phyloP scores from a whole-genome alignment of 2,797 vertebrate genomes.

The Myioborus miniatus region DNA sequence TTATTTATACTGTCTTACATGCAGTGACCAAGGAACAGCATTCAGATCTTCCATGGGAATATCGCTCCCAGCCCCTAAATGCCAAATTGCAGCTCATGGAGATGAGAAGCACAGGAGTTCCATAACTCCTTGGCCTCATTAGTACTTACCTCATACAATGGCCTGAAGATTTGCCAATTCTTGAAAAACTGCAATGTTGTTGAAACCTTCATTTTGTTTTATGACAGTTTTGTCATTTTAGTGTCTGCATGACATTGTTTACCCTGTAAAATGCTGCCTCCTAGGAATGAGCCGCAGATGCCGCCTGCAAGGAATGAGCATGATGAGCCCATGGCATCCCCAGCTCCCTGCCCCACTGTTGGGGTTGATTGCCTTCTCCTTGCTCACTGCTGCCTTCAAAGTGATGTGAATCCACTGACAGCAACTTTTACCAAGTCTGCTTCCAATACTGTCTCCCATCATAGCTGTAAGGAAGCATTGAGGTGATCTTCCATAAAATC shows the following conservation, averaged over 20 bases:
- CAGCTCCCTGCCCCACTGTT: neutral
- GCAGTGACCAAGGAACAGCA: neutral
- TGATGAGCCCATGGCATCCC: rapidly evolving
- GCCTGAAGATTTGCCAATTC: neutral
- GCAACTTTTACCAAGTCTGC: neutral
- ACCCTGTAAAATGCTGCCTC: neutral
- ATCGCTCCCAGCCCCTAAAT: neutral
- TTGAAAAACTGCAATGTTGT: neutral
- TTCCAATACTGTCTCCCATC: neutral
- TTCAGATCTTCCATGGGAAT: neutral
- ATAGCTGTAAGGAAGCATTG: neutral
- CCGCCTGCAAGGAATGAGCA: neutral
- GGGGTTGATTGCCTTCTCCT: neutral
- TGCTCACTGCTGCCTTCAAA: neutral
- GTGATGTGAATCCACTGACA: neutral
- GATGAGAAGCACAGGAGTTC: neutral
- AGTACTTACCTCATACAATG: neutral
- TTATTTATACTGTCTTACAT: neutral
- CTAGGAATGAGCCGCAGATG: neutral
- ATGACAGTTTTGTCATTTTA: neutral
- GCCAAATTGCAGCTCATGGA: neutral
- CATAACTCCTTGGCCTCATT: neutral
- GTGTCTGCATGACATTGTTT: neutral
- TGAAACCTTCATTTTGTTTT: neutral
- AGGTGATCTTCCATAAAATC: neutral